Conservation (phyloP, 2,797 vertebrate genomes). For the Cottoperca gobio region DNA sequence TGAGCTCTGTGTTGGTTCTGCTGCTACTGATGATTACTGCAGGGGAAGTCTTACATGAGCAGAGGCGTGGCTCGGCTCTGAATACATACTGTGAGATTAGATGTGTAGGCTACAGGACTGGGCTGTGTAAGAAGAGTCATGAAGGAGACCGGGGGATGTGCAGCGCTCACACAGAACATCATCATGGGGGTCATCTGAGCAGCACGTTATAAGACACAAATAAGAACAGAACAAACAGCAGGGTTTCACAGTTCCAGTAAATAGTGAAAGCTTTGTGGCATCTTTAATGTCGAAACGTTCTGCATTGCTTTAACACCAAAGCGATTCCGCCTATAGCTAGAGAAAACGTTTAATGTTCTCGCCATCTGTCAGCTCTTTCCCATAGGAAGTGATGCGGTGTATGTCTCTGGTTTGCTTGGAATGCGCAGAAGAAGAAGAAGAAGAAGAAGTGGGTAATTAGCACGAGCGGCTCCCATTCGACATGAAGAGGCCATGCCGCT, state of each 20-base stretch:
- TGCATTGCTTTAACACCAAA: not conserved
- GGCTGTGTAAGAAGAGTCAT: not conserved
- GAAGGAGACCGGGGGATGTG: not conserved
- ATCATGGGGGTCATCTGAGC: slow-evolving; percentile 12
- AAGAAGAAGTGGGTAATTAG: slow-evolving; percentile 19
- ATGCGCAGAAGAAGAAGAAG: not conserved
- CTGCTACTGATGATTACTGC: slow-evolving; percentile 38
- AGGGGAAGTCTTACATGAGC: slow-evolving; percentile 48
- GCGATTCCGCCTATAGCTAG: slow-evolving; percentile 2
- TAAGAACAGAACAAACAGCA: slow-evolving; percentile 38
- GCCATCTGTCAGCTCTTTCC: slow-evolving; percentile 39
- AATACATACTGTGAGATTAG: not conserved
- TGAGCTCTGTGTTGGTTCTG: slow-evolving; percentile 13
- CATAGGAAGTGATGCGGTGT: slow-evolving; percentile 19
- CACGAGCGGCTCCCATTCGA: not conserved
- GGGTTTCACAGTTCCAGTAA: slow-evolving; percentile 23
- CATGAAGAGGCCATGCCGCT: not conserved
- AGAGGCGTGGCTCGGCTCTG: not conserved
- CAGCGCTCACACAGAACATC: not conserved
- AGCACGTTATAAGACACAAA: slow-evolving; percentile 11
- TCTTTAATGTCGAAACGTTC: slow-evolving; percentile 31
- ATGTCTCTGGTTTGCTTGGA: slow-evolving; percentile 26
- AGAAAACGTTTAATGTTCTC: slow-evolving; percentile 19
- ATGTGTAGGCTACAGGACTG: not conserved
- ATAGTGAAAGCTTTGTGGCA: slow-evolving; percentile 16